Evolutionary conservation across 2,797 vertebrate species (phyloP).

Genomic region (Morus bassanus): DNA sequence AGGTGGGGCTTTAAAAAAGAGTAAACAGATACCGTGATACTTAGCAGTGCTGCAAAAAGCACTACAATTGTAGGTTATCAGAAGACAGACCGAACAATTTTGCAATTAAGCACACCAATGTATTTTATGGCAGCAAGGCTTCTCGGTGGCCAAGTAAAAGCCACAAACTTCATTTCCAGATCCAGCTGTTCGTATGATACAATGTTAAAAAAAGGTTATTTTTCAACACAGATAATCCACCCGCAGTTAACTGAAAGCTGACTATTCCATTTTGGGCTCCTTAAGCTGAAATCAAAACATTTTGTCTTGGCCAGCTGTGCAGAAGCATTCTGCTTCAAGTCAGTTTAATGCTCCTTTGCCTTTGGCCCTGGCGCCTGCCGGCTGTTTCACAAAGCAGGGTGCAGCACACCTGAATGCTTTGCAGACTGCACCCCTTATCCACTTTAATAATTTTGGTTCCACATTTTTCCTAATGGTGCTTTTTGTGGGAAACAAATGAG

Average conservation of each 20-base stretch:
- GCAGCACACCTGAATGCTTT: not conserved
- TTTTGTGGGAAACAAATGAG: not conserved
- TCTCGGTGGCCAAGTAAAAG: not conserved
- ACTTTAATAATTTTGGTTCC: not conserved
- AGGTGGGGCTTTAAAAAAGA: not conserved
- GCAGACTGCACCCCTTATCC: not conserved
- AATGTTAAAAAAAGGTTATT: not conserved
- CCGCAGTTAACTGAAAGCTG: not conserved
- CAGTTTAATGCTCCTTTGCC: not conserved
- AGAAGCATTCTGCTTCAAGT: not conserved
- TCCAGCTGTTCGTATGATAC: not conserved
- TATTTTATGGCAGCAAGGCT: not conserved
- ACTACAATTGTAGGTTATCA: not conserved
- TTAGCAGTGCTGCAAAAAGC: not conserved
- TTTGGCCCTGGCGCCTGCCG: not conserved
- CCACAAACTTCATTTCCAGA: slow-evolving; percentile 26
- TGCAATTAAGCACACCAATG: not conserved
- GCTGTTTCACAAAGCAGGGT: not conserved
- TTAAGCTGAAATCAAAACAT: not conserved
- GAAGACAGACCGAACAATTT: not conserved
- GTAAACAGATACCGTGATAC: not conserved
- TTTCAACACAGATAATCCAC: slow-evolving; percentile 10
- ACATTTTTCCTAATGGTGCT: not conserved
- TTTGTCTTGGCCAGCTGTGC: not conserved
- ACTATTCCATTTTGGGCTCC: not conserved